phyloP scores from a whole-genome alignment of 2,797 vertebrate species.

The Prionace glauca region DNA sequence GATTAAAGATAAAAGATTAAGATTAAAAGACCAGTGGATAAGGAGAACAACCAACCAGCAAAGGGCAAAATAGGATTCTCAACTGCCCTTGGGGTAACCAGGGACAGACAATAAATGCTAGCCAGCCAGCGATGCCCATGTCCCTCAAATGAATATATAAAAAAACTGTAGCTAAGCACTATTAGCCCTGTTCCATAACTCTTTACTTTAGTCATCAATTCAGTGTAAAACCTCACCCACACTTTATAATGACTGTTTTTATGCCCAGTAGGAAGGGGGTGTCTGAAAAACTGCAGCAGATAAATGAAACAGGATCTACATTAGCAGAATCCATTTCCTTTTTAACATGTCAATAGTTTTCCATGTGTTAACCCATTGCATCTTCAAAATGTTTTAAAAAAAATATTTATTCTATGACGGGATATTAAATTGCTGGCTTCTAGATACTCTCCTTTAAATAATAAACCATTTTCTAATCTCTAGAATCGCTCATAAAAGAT shows the following conservation, averaged over 20 bases:
- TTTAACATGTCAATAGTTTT: background rate
- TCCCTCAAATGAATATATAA: too few relatives aligned
- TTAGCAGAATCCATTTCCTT: background rate
- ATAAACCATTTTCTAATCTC: background rate
- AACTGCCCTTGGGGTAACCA: too few relatives aligned
- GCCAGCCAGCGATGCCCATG: too few relatives aligned
- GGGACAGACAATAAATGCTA: too few relatives aligned
- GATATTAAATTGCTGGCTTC: background rate
- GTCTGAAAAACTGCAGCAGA: background rate
- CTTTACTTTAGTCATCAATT: background rate
- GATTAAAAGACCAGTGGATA: too few relatives aligned
- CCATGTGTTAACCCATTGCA: background rate
- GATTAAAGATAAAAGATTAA: background rate
- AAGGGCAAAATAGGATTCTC: background rate
- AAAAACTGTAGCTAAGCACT: background rate
- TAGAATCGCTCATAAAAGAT: background rate
- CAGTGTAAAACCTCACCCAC: background rate
- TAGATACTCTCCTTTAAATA: background rate
- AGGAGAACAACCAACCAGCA: background rate
- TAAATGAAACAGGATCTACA: background rate
- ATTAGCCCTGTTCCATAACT: background rate
- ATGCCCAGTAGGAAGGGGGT: background rate
- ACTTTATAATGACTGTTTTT: background rate
- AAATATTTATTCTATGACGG: background rate
- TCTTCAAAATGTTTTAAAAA: background rate